These are phyloP conservation scores for Anolis sagrei DNA, from an alignment of 2,113 vertebrate species.

Conservation along the genomic window DNA sequence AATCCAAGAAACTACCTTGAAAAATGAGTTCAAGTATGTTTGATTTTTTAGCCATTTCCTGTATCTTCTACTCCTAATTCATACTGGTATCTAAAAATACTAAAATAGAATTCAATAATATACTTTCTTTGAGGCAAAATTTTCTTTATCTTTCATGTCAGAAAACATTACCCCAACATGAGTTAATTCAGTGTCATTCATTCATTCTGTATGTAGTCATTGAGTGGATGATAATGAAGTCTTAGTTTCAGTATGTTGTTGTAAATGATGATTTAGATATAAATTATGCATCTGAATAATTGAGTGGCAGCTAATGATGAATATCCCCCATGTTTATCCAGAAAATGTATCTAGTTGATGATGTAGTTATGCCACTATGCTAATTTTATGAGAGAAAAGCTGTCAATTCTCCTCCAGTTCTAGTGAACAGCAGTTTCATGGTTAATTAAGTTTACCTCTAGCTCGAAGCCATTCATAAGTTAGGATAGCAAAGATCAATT, in stretches of 20 bases:
- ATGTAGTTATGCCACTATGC: background rate
- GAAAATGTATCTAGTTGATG: background rate
- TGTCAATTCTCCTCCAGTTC: background rate
- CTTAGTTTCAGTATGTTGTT: background rate
- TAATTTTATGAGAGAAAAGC: background rate
- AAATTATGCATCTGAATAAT: background rate
- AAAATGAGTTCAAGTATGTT: too few relatives aligned
- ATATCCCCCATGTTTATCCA: background rate
- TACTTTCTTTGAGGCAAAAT: too few relatives aligned
- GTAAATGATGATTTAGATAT: background rate
- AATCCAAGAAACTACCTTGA: too few relatives aligned
- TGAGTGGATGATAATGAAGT: background rate
- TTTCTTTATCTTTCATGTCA: too few relatives aligned
- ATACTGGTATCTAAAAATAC: too few relatives aligned
- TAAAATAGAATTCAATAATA: too few relatives aligned
- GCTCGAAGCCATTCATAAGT: background rate
- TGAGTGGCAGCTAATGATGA: background rate
- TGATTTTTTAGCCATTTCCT: too few relatives aligned
- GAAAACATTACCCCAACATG: background rate
- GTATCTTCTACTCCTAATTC: too few relatives aligned
- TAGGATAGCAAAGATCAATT: background rate
- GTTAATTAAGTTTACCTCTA: background rate
- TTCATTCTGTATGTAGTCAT: background rate
- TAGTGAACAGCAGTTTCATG: background rate
- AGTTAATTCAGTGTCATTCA: conserved; percentile 1